Base-by-base conservation (phyloP, 2,888 invertebrate species). In the Lysandra bellargus region DNA sequence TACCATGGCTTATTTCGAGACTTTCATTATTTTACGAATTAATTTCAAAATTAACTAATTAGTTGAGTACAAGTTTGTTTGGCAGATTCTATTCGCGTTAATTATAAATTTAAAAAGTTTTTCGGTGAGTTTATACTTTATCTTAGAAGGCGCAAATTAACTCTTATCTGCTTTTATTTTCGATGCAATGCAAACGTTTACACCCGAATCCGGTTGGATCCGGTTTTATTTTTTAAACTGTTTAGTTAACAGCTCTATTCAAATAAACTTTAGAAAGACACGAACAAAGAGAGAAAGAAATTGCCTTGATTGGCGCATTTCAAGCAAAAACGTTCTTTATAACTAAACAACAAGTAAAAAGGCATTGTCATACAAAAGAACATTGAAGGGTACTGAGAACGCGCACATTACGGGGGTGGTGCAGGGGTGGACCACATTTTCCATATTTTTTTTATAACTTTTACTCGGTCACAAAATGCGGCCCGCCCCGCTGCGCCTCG, bases 91-190 rank as follows among this genome's bases (percentile, higher is more conserved):
- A 30, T 64, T 64, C 9, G 9, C 64, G 33, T 69, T 33, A 69
- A 69, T 69, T 69, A 69, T 69, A 14, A 69, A 69, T 14, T 69
- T 69, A 33, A 69, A 69, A 69, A 69, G 14, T 33, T 69, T 69
- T 69, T 69, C 12, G 69, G 69, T 37, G 33, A 69, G 17, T 69
- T 69, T 37, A 37, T 69, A 69, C 17, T 69, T 69, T 37, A 37
- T 69, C 33, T 69, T 37, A 33, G 37, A 37, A 69, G 37, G 69
- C 33, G 69, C 33, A 69, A 69, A 33, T 69, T 69, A 69, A 37
- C 69, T 69, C 33, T 69, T 69, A 69, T 69, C 69, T 37, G 17
- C 17, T 33, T 64, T 69, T 69, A 69, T 69, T 33, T 37, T 69
- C 33, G 33, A 33, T 33, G 69, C 33, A 5, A 33, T 33, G 69